Evolutionary conservation across 2,797 vertebrate genomes (phyloP).

Genomic region (Anolis apletophallus): DNA sequence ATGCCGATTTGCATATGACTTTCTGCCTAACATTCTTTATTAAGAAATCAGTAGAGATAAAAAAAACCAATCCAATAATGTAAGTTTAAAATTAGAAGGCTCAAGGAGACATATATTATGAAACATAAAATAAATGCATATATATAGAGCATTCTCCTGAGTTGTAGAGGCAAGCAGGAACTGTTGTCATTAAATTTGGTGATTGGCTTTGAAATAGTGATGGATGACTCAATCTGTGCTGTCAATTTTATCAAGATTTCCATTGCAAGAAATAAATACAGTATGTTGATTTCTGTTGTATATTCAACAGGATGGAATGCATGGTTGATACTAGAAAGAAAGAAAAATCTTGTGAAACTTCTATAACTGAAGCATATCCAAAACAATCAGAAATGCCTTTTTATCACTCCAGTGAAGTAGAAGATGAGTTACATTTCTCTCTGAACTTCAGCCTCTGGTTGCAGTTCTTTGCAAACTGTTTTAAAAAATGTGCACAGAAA

Average conservation of each 20-base stretch:
- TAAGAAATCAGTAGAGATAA: constrained; percentile 17
- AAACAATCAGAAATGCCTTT: constrained; percentile 34
- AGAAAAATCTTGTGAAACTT: constrained; percentile 43
- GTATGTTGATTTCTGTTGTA: constrained; percentile 35
- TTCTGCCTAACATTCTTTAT: not conserved
- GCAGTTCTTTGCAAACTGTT: not conserved
- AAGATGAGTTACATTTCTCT: constrained; percentile 15
- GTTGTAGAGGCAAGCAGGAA: constrained; percentile 6
- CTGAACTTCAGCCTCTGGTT: constrained; percentile 30
- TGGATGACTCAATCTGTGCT: not conserved
- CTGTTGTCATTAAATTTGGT: not conserved
- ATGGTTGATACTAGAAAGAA: constrained; percentile 16
- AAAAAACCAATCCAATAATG: not conserved
- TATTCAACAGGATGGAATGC: constrained; percentile 32
- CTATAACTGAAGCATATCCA: constrained; percentile 48
- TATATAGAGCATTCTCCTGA: not conserved
- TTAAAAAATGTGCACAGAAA: not conserved
- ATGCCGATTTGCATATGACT: not conserved
- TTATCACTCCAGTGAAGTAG: constrained; percentile 45
- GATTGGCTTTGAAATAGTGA: constrained; percentile 13
- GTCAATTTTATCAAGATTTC: constrained; percentile 18
- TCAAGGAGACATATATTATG: not conserved
- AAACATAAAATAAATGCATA: constrained; percentile 2
- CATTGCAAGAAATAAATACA: constrained; percentile 20
- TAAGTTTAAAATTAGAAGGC: constrained; percentile 12